Percentiles rank a stretch among this genome's conserved stretches.
Conservation (phyloP, 2,113 vertebrate genomes). For the Brachirus orientalis region DNA sequence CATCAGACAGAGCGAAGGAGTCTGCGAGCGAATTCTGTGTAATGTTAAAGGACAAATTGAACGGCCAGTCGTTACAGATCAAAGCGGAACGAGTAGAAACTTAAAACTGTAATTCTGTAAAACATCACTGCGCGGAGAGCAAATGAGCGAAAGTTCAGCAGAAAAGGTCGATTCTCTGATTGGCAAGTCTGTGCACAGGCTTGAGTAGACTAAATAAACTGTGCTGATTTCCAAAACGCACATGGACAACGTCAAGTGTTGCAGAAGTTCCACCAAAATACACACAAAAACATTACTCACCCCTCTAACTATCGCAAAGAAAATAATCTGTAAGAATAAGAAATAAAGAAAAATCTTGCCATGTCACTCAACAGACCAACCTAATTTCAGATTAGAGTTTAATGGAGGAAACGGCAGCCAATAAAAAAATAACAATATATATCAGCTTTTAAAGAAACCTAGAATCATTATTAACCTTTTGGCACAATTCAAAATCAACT, state of each 20-base stretch:
- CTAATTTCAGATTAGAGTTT: too few species aligned
- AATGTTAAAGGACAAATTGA: slow-evolving; percentile 57
- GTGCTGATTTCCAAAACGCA: slow-evolving; percentile 65
- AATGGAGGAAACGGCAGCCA: too few species aligned
- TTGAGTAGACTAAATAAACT: slow-evolving; percentile 74
- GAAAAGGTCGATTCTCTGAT: slow-evolving; percentile 53
- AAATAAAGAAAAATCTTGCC: too few species aligned
- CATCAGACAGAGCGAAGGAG: slow-evolving; percentile 70
- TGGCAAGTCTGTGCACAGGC: slow-evolving; percentile 46
- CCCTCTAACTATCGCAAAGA: too few species aligned
- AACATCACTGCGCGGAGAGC: slow-evolving; percentile 62
- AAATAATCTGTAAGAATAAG: too few species aligned
- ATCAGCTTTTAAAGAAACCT: too few species aligned
- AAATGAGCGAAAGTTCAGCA: slow-evolving; percentile 56
- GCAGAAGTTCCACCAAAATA: too few species aligned
- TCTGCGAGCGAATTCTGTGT: slow-evolving; percentile 60
- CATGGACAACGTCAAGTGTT: slow-evolving; percentile 44
- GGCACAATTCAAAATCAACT: too few species aligned
- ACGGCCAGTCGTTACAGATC: slow-evolving; percentile 61
- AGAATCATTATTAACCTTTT: too few species aligned
- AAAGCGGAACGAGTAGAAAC: slow-evolving; percentile 74
- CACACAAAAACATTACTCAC: too few species aligned
- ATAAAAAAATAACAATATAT: too few species aligned
- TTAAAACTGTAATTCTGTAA: slow-evolving; percentile 79
- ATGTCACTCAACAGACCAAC: too few species aligned